Conservation (phyloP, 1,140 invertebrate genomes). For the Sinonovacula constricta region DNA sequence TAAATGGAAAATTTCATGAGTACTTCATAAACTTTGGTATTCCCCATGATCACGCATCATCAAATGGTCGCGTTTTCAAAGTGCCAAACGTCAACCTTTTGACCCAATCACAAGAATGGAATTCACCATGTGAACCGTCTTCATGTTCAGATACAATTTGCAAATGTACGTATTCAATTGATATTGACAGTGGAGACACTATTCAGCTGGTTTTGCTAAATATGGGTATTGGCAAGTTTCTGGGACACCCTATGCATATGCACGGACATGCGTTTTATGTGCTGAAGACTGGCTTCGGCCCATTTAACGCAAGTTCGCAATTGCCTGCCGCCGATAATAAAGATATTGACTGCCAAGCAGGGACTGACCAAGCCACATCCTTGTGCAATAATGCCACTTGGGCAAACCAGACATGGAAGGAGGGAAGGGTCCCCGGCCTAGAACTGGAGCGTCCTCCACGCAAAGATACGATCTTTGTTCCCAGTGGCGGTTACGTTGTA, state of each 20-base stretch:
- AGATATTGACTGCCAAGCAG: constrained; percentile 49
- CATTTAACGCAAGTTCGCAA: constrained; percentile 24
- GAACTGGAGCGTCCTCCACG: constrained; percentile 80
- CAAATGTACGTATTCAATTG: too few relatives aligned
- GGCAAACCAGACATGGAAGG: constrained; percentile 51
- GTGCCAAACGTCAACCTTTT: constrained; percentile 1
- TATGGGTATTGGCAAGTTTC: constrained; percentile 81
- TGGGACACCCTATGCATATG: constrained; percentile 84
- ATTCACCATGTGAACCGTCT: neutral
- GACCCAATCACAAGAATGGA: constrained; percentile 4
- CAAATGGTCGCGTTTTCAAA: constrained; percentile 27
- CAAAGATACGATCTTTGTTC: constrained; percentile 86
- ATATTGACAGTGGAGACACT: constrained; percentile 26
- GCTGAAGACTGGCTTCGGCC: constrained; percentile 79
- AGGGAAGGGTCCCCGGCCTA: constrained; percentile 54
- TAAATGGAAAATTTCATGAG: constrained; percentile 15
- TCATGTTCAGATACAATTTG: too few relatives aligned
- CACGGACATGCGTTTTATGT: constrained; percentile 87
- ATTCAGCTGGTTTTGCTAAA: constrained; percentile 48
- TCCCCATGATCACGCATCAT: constrained; percentile 1
- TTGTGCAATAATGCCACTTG: constrained; percentile 57
- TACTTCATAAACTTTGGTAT: constrained; percentile 35
- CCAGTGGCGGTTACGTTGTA: constrained; percentile 84
- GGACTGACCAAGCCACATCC: neutral
- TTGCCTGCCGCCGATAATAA: too few relatives aligned